A percentile compares a stretch with the other conserved stretches of the same genome.
phyloP scores from a whole-genome alignment of 1,140 invertebrate genomes.

The Phymorhynchus buccinoides region DNA sequence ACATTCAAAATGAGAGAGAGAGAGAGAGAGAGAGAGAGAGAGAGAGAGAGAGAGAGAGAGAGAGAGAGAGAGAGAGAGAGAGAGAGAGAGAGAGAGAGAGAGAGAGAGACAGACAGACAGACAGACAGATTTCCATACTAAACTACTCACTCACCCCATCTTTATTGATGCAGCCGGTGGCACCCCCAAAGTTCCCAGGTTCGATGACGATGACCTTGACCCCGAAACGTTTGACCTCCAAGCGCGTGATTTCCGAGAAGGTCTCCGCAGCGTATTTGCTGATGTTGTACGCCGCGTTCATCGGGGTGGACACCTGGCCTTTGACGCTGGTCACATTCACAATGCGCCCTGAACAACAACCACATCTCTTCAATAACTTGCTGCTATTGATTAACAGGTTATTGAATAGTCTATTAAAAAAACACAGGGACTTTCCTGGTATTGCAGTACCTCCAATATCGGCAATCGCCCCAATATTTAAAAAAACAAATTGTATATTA shows the following conservation, averaged over 20 bases:
- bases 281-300: constrained; percentile 83
- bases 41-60: too few relatives aligned
- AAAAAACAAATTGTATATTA: too few relatives aligned
- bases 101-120: background rate
- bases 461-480: too few relatives aligned
- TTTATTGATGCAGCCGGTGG: constrained; percentile 58
- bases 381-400: too few relatives aligned
- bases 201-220: constrained; percentile 71
- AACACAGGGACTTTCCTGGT: too few relatives aligned
- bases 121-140: background rate
- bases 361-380: too few relatives aligned
- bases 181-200: constrained; percentile 71
- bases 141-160: constrained; percentile 36
- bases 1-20: too few relatives aligned
- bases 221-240: constrained; percentile 71
- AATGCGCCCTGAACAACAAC: constrained; percentile 78
- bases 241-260: constrained; percentile 66
- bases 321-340: constrained; percentile 89
- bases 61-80: background rate
- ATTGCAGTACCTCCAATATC: too few relatives aligned
- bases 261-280: constrained; percentile 84
- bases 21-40: too few relatives aligned
- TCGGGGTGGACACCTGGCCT: constrained; percentile 81
- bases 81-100: background rate
- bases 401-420: too few relatives aligned